These are phyloP conservation scores for Amia ocellicauda DNA, from an alignment of 2,113 vertebrate genomes.

Conservation along the genomic window DNA sequence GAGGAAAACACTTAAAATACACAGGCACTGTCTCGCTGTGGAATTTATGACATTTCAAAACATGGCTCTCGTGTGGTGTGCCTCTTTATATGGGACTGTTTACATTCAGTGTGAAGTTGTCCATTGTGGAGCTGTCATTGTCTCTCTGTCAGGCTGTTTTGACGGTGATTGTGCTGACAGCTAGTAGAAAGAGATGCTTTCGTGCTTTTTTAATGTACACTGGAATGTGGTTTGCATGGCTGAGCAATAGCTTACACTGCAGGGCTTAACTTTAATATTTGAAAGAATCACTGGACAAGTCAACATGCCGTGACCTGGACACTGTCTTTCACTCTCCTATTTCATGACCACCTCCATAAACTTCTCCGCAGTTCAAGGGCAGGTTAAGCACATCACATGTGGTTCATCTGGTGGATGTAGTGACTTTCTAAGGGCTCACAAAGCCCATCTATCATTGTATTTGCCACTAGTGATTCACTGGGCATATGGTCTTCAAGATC, in stretches of 20 bases:
- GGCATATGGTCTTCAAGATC: too few relatives aligned
- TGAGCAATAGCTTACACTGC: not conserved
- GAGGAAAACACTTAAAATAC: not conserved
- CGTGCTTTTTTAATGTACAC: not conserved
- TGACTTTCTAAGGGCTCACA: too few relatives aligned
- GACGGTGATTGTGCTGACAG: not conserved
- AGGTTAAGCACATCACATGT: too few relatives aligned
- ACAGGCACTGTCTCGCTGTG: not conserved
- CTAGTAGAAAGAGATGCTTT: not conserved
- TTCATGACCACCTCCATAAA: too few relatives aligned
- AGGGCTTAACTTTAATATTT: not conserved
- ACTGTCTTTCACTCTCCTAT: not conserved
- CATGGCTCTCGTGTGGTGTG: not conserved
- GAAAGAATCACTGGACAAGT: not conserved
- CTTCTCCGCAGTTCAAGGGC: too few relatives aligned
- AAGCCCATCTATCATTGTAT: too few relatives aligned
- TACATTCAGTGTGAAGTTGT: not conserved
- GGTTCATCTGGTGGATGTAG: too few relatives aligned
- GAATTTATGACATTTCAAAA: not conserved
- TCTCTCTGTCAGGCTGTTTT: not conserved
- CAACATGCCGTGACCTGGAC: not conserved
- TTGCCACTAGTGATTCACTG: too few relatives aligned
- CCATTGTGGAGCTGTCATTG: not conserved
- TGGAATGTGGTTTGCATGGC: not conserved
- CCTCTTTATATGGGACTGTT: not conserved